Base-by-base conservation (phyloP, 2,797 vertebrate genomes). In the Urosaurus nigricauda region DNA sequence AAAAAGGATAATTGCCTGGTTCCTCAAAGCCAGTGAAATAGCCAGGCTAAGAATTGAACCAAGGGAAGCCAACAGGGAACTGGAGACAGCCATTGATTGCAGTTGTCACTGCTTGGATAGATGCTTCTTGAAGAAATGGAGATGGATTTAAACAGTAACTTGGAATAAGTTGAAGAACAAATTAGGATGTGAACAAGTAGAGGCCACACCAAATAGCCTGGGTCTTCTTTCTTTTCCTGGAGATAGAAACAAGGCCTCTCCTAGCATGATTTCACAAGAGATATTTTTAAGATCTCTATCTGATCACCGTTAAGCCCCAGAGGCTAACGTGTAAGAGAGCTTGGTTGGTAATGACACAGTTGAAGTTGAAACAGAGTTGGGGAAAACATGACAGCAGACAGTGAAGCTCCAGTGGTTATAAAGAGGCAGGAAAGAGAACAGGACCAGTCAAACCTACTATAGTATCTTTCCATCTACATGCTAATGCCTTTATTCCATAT, bases 1-100 rank as follows among this genome's bases (percentile, higher is more conserved):
- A 65, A 83, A 47, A 83, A 86, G 71, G 71, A 86, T 78, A 83
- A 82, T 86, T 68, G 71, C 43, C n/a, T 11, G 29, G 32, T 43
- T 7, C 79, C 71, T 70, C 24, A 29, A 86, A 77, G 37, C 73
- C 51, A 53, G 73, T 73, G 78, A 58, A 79, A 77, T 56, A 3
- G 88, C 32, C 43, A 43, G n/a, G 47, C 35, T 19, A 35, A 68
- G 73, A 83, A 43, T 83, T 4, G 4, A 43, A 53, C 73, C 79
- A 82, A n/a, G 47, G 68, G 12, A 71, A 35, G 35, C 80, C 16
- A 43, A n/a, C 79, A 56, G 79, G 79, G n/a, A 81, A 75, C 40
- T 32, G 58, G 70, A 75, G 56, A 35, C 58, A 29, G 47, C 84
- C 14, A 13, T 78, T 40, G 70, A 40, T 12, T 58, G 68, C 24